A percentile compares a stretch with the other conserved stretches of the same genome.
These are phyloP conservation scores for Charanyca ferruginea DNA, from an alignment of 2,888 invertebrate genomes.

Conservation along the genomic window DNA sequence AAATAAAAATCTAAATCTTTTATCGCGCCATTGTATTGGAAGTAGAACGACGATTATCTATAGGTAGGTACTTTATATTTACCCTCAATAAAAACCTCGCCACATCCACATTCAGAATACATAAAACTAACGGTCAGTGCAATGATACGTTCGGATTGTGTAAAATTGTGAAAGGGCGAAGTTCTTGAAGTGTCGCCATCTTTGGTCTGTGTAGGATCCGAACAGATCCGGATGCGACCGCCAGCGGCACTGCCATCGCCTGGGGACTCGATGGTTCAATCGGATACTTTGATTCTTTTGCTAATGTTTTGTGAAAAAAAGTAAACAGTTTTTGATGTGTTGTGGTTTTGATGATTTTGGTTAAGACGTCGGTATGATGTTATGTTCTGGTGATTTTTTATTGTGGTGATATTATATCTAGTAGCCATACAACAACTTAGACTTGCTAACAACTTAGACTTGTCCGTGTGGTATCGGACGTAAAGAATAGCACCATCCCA, in stretches of 20 bases:
- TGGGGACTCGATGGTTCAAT: conserved; percentile 50
- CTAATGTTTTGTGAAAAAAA: conserved; percentile 32
- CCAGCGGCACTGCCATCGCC: conserved; percentile 35
- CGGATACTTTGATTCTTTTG: conserved; percentile 56
- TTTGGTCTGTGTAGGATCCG: conserved; percentile 15
- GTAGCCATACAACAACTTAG: too few relatives aligned
- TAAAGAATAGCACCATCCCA: too few relatives aligned
- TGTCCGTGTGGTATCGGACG: too few relatives aligned
- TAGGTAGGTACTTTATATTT: not conserved
- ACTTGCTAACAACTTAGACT: too few relatives aligned
- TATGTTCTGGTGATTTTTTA: not conserved
- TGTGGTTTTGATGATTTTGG: conserved; percentile 2
- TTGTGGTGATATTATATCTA: too few relatives aligned
- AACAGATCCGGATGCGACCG: not conserved
- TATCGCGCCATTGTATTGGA: too few relatives aligned
- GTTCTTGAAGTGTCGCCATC: conserved; percentile 54
- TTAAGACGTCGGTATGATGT: not conserved
- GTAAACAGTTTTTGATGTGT: conserved; percentile 31
- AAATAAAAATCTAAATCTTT: too few relatives aligned
- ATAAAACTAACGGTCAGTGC: conserved; percentile 65
- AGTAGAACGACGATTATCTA: too few relatives aligned
- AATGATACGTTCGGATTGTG: conserved; percentile 64
- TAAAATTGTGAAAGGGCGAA: conserved; percentile 77
- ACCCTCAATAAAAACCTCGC: not conserved
- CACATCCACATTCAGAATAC: conserved; percentile 58